phyloP scores from a whole-genome alignment of 2,797 vertebrate genomes.

The Clamator glandarius region DNA sequence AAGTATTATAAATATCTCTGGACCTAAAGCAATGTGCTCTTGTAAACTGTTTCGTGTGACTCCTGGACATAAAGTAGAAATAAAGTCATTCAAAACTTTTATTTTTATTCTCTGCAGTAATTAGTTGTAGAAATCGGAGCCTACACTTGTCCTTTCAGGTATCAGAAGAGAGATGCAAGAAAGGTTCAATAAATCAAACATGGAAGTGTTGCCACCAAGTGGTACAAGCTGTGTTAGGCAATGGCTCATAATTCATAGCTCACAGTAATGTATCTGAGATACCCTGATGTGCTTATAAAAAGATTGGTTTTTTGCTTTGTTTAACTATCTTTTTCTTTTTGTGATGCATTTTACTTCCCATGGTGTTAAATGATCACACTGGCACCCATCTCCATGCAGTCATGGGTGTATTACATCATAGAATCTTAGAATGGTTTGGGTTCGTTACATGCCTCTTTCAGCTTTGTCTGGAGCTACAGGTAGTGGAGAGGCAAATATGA shows the following conservation, averaged over 20 bases:
- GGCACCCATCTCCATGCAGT: neutral
- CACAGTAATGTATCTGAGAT: neutral
- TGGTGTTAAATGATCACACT: neutral
- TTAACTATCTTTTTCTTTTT: neutral
- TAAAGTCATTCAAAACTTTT: neutral
- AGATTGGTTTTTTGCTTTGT: neutral
- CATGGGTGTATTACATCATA: accelerated
- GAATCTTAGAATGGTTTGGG: no score
- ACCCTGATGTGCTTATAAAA: neutral
- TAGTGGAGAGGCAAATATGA: neutral
- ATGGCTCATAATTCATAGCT: slow-evolving; percentile 45
- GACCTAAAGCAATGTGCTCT: neutral
- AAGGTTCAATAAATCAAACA: slow-evolving; percentile 76
- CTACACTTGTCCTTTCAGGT: slow-evolving; percentile 29
- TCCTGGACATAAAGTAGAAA: neutral
- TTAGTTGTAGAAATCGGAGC: slow-evolving; percentile 12
- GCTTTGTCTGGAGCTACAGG: neutral
- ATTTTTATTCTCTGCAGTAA: slow-evolving; percentile 9
- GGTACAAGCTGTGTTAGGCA: slow-evolving; percentile 72
- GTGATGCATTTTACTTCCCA: neutral
- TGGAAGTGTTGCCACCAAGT: slow-evolving; percentile 82
- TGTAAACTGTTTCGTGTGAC: neutral
- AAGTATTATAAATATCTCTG: neutral
- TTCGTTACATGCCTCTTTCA: neutral
- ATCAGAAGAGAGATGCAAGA: slow-evolving; percentile 40